phyloP scores from a whole-genome alignment of 2,113 vertebrate species.

The Redunca redunca region DNA sequence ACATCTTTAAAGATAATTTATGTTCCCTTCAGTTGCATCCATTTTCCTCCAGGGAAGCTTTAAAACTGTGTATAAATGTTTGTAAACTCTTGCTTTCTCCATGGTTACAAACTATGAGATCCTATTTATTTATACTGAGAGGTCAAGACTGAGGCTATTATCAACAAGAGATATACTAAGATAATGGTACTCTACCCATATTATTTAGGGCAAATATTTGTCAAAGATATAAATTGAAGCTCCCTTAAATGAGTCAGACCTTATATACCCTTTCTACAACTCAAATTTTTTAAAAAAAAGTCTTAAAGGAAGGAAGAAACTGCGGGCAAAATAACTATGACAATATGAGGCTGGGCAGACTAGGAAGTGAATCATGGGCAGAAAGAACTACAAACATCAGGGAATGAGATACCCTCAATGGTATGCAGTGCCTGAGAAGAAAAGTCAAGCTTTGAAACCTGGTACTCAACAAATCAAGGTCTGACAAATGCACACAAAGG shows the following conservation, averaged over 20 bases:
- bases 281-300: neutral
- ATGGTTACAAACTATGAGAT: conserved; percentile 73
- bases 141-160: conserved; percentile 69
- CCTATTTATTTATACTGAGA: conserved; percentile 72
- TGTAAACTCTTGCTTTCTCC: conserved; percentile 72
- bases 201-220: conserved; percentile 75
- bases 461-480: conserved; percentile 16
- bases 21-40: conserved; percentile 64
- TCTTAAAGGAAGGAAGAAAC: neutral
- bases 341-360: neutral
- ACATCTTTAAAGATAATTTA: conserved; percentile 75
- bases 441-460: neutral
- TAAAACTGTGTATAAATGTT: conserved; percentile 76
- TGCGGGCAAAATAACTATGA: conserved; percentile 41
- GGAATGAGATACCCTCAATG: neutral
- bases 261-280: conserved; percentile 2
- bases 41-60: conserved; percentile 70
- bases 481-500: conserved; percentile 16
- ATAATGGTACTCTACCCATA: conserved; percentile 47
- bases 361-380: conserved; percentile 20
- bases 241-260: neutral
- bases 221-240: conserved; percentile 67
- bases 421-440: neutral
- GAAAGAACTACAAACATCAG: neutral
- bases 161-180: conserved; percentile 22